Base-by-base conservation (phyloP, 2,113 vertebrate genomes). In the Ifrita kowaldi region DNA sequence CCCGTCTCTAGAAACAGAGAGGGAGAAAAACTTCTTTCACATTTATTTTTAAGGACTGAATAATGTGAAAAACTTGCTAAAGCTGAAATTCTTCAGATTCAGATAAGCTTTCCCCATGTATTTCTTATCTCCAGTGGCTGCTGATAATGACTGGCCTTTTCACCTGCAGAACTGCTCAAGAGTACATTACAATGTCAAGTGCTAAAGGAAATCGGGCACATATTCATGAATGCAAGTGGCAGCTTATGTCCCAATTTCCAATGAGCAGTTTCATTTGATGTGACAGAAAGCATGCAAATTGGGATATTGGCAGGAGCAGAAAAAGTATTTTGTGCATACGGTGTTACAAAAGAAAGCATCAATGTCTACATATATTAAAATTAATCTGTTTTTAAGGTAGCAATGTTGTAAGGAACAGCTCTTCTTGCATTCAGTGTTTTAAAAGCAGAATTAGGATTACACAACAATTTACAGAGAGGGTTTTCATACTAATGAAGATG, bases 211-310 rank as follows among this genome's bases (percentile, higher is more conserved):
- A 93, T 18, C 1, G 0, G 53, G 60, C 74, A 80, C 76, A n/a
- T 93, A 89, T 88, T 90, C 87, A 94, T 85, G 89, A 93, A 84
- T 69, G 64, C 74, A 47, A 81, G 79, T 64, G 49, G 85, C 28
- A 94, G 83, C 86, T 92, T 92, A 42, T 84, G 83, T 79, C 90
- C 94, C 85, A 56, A 49, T 96, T 95, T 92, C 88, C 92, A 85
- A 21, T 74, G 90, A 93, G 53, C 77, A 88, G 33, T 73, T 90
- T 71, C 84, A 92, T 91, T 93, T 78, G 91, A 94, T 83, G 87
- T 93, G 93, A 91, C 91, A 93, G 83, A 67, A 89, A 94, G 70
- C 86, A 93, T 93, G 92, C 57, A 96, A 95, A 95, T 77, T 86
- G 89, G 83, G 64, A 92, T 87, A 96, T 37, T 91, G 90, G 84